Percentiles rank a stretch among this genome's conserved stretches.
These are phyloP conservation scores for Caenorhabditis afra DNA, from an alignment of 2,888 invertebrate genomes.

Conservation along the genomic window DNA sequence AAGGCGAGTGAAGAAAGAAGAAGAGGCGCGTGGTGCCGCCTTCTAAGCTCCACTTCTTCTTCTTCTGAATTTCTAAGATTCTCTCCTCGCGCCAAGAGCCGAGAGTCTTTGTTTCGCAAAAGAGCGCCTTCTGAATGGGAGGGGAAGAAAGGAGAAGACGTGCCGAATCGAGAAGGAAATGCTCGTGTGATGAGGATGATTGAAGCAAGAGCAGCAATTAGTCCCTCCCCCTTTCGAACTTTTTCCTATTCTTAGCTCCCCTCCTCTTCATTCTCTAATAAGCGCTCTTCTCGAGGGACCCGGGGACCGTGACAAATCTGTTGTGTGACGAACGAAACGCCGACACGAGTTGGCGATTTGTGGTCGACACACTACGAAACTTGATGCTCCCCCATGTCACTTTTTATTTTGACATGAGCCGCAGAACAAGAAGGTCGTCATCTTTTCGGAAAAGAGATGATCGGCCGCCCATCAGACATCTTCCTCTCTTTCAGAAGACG, in stretches of 20 bases:
- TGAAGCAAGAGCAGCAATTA: conserved; percentile 32
- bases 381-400: conserved; percentile 18
- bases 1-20: background rate
- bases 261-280: conserved; percentile 9
- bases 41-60: conserved; percentile 36
- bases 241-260: conserved; percentile 34
- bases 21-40: conserved; percentile 20
- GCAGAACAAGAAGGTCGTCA: conserved; percentile 14
- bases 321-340: conserved; percentile 23
- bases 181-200: conserved; percentile 24
- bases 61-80: conserved; percentile 54
- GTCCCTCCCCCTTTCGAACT: conserved; percentile 3
- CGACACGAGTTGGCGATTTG: conserved; percentile 34
- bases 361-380: conserved; percentile 27
- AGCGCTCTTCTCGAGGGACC: conserved; percentile 34
- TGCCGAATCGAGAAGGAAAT: conserved; percentile 26
- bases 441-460: background rate
- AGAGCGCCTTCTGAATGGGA: conserved; percentile 11
- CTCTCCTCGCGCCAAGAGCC: conserved; percentile 27
- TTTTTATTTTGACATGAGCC: conserved; percentile 18
- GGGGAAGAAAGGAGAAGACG: conserved; percentile 19
- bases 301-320: conserved; percentile 40
- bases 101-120: conserved; percentile 30
- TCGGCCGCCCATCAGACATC: conserved; percentile 13
- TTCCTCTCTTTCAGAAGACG: conserved; percentile 12